Percentiles rank a stretch among this genome's conserved stretches.
These are phyloP conservation scores for Phrynosoma platyrhinos DNA, from an alignment of 2,113 vertebrate species.

Conservation along the genomic window DNA sequence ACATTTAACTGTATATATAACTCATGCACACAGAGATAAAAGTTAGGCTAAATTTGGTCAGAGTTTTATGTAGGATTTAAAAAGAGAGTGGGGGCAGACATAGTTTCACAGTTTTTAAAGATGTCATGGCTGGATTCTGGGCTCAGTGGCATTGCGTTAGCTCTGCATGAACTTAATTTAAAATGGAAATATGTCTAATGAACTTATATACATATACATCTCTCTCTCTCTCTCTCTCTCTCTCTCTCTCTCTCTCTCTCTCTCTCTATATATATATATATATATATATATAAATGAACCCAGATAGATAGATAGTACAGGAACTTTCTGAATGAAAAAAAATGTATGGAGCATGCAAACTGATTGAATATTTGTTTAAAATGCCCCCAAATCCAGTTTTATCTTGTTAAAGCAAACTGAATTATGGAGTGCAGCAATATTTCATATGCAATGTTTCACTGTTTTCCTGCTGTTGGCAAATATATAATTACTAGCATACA, in stretches of 20 bases:
- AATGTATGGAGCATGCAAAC: not conserved
- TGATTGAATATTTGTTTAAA: not conserved
- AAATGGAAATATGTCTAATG: not conserved
- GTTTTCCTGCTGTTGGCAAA: not conserved
- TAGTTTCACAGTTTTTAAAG: conserved; percentile 41
- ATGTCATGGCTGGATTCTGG: conserved; percentile 33
- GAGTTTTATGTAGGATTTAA: conserved; percentile 47
- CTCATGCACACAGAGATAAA: conserved; percentile 48
- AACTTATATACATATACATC: not conserved
- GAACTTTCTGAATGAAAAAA: not conserved
- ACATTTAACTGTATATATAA: conserved; percentile 51
- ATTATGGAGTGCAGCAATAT: not conserved
- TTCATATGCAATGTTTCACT: not conserved
- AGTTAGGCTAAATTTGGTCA: conserved; percentile 44
- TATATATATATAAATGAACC: no score
- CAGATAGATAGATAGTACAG: not conserved
- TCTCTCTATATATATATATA: no score
- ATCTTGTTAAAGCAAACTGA: not conserved
- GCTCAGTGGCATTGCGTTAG: conserved; percentile 33
- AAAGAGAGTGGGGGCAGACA: not conserved
- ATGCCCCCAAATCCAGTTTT: not conserved
- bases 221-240: no score
- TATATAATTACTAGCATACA: not conserved
- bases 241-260: no score
- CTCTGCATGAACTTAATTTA: conserved; percentile 41